Evolutionary conservation across 2,113 vertebrate genomes (phyloP).

Genomic region (Podiceps cristatus): DNA sequence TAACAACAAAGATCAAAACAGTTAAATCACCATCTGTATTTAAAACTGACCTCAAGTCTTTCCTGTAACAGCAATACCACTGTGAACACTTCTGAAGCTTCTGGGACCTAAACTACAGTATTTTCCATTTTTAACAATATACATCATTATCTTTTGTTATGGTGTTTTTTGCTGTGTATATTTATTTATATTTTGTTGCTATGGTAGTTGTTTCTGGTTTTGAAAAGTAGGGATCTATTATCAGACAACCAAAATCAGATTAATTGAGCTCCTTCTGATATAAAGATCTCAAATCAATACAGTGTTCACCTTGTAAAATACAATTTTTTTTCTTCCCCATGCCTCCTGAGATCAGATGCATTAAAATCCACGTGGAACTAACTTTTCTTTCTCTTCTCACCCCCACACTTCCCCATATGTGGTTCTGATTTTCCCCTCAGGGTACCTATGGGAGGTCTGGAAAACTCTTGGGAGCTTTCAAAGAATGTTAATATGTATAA

Average conservation of each 20-base stretch:
- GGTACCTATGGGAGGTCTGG: conserved; percentile 56
- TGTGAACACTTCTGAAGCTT: not conserved
- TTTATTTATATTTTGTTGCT: not conserved
- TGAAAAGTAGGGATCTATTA: not conserved
- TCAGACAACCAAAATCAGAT: conserved; percentile 21
- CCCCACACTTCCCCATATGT: conserved; percentile 65
- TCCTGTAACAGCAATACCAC: not conserved
- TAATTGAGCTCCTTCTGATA: conserved; percentile 8
- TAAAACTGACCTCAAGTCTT: conserved; percentile 22
- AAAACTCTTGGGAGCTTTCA: conserved; percentile 54
- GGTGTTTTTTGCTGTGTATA: not conserved
- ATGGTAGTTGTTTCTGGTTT: not conserved
- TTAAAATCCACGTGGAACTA: conserved; percentile 27
- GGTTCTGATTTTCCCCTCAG: conserved; percentile 63
- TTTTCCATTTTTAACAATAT: not conserved
- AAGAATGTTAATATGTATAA: conserved; percentile 55
- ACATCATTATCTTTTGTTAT: not conserved
- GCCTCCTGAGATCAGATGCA: conserved; percentile 26
- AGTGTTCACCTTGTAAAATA: conserved; percentile 23
- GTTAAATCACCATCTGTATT: not conserved
- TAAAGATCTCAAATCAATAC: conserved; percentile 34
- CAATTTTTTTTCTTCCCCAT: not conserved
- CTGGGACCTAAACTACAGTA: not conserved
- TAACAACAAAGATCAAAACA: conserved; percentile 32
- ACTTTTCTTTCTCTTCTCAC: conserved; percentile 45